Percentiles rank a stretch among this genome's conserved stretches.
phyloP scores from a whole-genome alignment of 2,113 vertebrate species.

The Hippocampus guttulatus region DNA sequence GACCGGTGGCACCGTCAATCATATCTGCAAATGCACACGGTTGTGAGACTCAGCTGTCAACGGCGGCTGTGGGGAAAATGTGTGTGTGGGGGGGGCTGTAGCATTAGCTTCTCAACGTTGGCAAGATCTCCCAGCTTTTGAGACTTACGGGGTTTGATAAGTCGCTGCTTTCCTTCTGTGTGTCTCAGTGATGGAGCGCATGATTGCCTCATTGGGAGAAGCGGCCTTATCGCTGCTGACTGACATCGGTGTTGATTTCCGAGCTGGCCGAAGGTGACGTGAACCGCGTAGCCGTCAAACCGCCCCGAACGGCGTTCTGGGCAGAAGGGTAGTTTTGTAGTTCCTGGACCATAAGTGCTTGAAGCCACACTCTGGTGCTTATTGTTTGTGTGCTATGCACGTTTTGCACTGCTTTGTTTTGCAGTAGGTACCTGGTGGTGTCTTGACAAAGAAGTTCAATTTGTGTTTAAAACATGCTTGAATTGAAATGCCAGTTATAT shows the following conservation, averaged over 20 bases:
- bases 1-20: constrained; percentile 43
- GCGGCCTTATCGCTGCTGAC: constrained; percentile 17
- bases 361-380: background rate
- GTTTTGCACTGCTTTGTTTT: background rate
- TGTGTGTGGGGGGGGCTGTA: constrained; percentile 13
- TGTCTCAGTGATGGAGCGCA: constrained; percentile 33
- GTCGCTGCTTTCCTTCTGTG: constrained; percentile 35
- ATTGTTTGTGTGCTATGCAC: background rate
- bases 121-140: constrained; percentile 44
- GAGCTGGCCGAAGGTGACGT: constrained; percentile 1
- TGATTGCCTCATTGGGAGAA: constrained; percentile 29
- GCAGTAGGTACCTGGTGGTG: background rate
- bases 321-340: background rate
- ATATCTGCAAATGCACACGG: constrained; percentile 63
- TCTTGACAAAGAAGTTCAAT: background rate
- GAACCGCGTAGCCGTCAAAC: background rate
- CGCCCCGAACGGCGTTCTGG: constrained; percentile 12
- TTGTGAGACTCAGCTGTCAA: constrained; percentile 60
- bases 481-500: no score
- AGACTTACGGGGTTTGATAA: constrained; percentile 39
- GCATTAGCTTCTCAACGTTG: constrained; percentile 58
- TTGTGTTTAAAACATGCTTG: background rate
- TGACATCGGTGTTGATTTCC: constrained; percentile 35
- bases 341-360: background rate
- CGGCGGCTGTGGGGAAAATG: constrained; percentile 20